Percentiles rank a stretch among this genome's conserved stretches.
phyloP scores from a whole-genome alignment of 2,113 vertebrate species.

The Alectura lathami region DNA sequence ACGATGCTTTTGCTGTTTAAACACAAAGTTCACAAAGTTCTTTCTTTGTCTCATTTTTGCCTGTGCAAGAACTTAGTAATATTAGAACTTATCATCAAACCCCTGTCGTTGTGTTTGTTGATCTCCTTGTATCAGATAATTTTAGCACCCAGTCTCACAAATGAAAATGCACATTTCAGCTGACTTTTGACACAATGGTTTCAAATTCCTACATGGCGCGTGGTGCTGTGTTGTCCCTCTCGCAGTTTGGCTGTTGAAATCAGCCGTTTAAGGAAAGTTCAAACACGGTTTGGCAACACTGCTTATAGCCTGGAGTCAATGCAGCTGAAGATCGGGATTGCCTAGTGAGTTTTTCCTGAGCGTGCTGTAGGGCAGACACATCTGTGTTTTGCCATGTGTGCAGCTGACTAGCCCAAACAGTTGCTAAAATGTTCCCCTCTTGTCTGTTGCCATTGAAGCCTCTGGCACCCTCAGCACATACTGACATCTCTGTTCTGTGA shows the following conservation, averaged over 20 bases:
- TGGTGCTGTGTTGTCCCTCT: background rate
- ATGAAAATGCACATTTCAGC: background rate
- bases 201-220: background rate
- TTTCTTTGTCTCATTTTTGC: background rate
- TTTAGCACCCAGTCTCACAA: background rate
- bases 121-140: background rate
- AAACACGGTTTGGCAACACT: background rate
- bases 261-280: background rate
- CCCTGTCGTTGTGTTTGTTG: background rate
- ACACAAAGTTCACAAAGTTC: background rate
- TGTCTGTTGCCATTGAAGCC: background rate
- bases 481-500: background rate
- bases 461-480: background rate
- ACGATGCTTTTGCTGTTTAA: background rate
- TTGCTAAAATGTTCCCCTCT: background rate
- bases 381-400: background rate
- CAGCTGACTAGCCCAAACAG: background rate
- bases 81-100: background rate
- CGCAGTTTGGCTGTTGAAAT: background rate
- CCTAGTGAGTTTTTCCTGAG: background rate
- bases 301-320: background rate
- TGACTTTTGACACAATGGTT: background rate
- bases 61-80: background rate
- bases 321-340: conserved; percentile 7
- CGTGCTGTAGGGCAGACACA: background rate